These are phyloP conservation scores for Sitophilus oryzae DNA, from an alignment of 1,140 invertebrate species.

Conservation along the genomic window DNA sequence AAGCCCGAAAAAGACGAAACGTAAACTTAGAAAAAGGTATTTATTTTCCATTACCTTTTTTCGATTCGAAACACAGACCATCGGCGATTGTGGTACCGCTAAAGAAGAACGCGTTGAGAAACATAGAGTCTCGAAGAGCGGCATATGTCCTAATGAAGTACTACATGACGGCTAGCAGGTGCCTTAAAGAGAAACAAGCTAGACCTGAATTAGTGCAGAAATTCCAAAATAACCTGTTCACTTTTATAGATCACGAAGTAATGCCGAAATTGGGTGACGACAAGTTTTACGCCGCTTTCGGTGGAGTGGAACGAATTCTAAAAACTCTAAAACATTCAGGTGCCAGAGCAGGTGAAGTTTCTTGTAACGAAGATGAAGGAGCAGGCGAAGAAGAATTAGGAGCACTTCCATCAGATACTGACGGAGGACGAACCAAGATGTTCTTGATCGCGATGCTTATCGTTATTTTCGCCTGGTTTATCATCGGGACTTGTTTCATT, in stretches of 20 bases:
- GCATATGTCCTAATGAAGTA: slow-evolving; percentile 53
- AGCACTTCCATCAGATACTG: slow-evolving; percentile 3
- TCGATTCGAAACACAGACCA: slow-evolving; percentile 44
- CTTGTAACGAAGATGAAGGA: slow-evolving; percentile 14
- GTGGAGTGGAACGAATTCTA: slow-evolving; percentile 52
- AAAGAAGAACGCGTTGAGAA: slow-evolving; percentile 47
- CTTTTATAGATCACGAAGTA: slow-evolving; percentile 53
- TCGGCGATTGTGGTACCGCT: slow-evolving; percentile 48
- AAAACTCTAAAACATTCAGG: slow-evolving; percentile 46
- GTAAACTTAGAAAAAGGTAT: slow-evolving; percentile 16
- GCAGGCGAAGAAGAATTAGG: slow-evolving; percentile 20
- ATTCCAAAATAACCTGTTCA: slow-evolving; percentile 52
- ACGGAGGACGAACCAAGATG: slow-evolving; percentile 15
- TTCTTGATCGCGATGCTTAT: slow-evolving; percentile 34
- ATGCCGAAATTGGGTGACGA: slow-evolving; percentile 53
- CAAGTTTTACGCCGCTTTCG: slow-evolving; percentile 55
- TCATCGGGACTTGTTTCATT: slow-evolving; percentile 37
- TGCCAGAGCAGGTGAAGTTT: slow-evolving; percentile 8
- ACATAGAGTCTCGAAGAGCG: slow-evolving; percentile 48
- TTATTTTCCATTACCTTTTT: slow-evolving; percentile 47
- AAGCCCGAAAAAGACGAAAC: slow-evolving; percentile 6
- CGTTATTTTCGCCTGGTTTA: slow-evolving; percentile 39
- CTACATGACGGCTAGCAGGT: slow-evolving; percentile 48
- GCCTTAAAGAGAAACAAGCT: slow-evolving; percentile 43
- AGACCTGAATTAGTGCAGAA: slow-evolving; percentile 41